Base-by-base conservation (phyloP, 1,140 invertebrate genomes). In the Pogonus chalceus region DNA sequence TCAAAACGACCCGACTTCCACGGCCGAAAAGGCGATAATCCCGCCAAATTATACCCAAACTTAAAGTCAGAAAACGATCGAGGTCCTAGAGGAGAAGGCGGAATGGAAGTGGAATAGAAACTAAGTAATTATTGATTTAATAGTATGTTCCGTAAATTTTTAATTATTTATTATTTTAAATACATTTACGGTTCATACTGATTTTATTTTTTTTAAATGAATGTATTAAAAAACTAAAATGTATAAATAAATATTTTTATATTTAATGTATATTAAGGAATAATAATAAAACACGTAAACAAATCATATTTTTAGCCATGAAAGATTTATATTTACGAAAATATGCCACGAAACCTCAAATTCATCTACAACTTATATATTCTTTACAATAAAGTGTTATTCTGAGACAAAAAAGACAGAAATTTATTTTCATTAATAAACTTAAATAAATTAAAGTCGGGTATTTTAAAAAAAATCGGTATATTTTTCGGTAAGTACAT, bases 1-100 rank as follows among this genome's bases (percentile, higher is more conserved):
- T 80, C 81, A 23, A 74, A 81, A 20, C 75, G 87, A 18, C 76
- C 81, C 1, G 89, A 94, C 56, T 92, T 94, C 71, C 78, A 82
- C 2, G 91, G 90, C 0, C 73, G 89, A 24, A 61, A 83, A 23
- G 83, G 81, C 49, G 83, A 82, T 0, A 62, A 65, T 16, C 71
- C 83, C 24, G 87, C 87, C 0, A 85, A 86, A 60, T 67, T 94
- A 1, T 95, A 93, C 72, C 77, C 83, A 0, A 85, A 90, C 60
- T 71, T 90, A 20, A 83, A 84, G 21, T 63, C 60, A 20, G 71
- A 75, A 20, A 69, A 72, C 3, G 65, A 68, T 47, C 47, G 61
- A 21, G 61, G 53, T 1, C 56, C 58, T 1, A 56, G 62, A 55
- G 53, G 52, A 37, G 64, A 66, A 52, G 57, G 10, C 1, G 22